Conservation (phyloP, 2,113 vertebrate genomes). For the Petrocephalus zakoni region DNA sequence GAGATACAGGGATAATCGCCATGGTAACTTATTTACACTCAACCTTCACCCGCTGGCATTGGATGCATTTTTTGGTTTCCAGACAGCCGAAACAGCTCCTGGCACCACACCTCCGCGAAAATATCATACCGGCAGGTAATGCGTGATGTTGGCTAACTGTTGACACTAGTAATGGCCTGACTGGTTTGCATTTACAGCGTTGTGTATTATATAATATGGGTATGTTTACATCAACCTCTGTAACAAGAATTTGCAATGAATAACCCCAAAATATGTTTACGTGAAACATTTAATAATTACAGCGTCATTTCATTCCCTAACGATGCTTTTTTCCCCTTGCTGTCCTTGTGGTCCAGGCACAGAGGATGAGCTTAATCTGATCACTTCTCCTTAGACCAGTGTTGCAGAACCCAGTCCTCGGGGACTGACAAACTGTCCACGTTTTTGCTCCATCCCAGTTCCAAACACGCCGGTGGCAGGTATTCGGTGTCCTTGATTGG, state of each 20-base stretch:
- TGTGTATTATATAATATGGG: not conserved
- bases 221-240: conserved; percentile 7
- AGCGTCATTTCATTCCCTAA: not conserved
- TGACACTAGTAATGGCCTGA: not conserved
- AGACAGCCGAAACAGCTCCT: not conserved
- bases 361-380: not conserved
- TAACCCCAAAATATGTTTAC: conserved; percentile 5
- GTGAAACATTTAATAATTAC: not conserved
- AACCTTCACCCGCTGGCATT: not conserved
- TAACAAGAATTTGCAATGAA: not conserved
- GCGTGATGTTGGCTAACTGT: not conserved
- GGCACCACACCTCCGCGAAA: not conserved
- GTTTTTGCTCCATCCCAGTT: not conserved
- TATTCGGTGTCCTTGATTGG: not conserved
- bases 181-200: not conserved
- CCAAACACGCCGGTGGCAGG: not conserved
- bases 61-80: not conserved
- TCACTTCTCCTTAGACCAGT: not conserved
- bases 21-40: conserved; percentile 39
- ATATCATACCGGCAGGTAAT: not conserved
- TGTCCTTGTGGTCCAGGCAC: not conserved
- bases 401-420: not conserved
- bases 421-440: not conserved
- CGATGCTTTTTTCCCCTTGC: not conserved
- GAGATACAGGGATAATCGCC: conserved; percentile 40